A percentile compares a stretch with the other conserved stretches of the same genome.
Conservation (phyloP, 2,797 vertebrate species). For the Tarsius wallacei region DNA sequence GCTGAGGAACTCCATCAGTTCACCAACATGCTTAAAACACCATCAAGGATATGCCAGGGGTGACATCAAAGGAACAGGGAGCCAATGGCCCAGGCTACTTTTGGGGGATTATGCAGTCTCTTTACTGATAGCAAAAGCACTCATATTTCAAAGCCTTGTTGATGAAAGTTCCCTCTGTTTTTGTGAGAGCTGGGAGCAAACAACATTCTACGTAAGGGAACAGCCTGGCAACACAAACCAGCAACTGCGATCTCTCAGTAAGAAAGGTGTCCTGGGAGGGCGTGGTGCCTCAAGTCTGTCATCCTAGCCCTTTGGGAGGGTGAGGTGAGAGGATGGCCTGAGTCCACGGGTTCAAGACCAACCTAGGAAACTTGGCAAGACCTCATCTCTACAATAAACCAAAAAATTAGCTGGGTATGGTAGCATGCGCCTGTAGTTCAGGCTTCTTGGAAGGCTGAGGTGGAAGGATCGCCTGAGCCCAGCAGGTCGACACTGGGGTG, state of each 20-base stretch:
- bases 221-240: background rate
- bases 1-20: background rate
- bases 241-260: background rate
- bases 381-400: no score
- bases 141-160: background rate
- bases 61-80: no score
- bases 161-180: background rate
- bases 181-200: background rate
- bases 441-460: no score
- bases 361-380: no score
- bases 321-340: no score
- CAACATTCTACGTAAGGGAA: background rate
- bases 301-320: no score
- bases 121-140: background rate
- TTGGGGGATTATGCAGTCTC: background rate
- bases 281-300: background rate
- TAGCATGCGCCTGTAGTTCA: no score
- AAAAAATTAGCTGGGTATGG: no score
- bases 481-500: no score
- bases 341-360: no score
- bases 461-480: no score
- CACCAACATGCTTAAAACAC: rapidly evolving
- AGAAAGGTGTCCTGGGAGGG: background rate
- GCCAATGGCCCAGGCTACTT: background rate
- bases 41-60: no score